phyloP scores from a whole-genome alignment of 2,113 vertebrate species.

The Macrotis lagotis region DNA sequence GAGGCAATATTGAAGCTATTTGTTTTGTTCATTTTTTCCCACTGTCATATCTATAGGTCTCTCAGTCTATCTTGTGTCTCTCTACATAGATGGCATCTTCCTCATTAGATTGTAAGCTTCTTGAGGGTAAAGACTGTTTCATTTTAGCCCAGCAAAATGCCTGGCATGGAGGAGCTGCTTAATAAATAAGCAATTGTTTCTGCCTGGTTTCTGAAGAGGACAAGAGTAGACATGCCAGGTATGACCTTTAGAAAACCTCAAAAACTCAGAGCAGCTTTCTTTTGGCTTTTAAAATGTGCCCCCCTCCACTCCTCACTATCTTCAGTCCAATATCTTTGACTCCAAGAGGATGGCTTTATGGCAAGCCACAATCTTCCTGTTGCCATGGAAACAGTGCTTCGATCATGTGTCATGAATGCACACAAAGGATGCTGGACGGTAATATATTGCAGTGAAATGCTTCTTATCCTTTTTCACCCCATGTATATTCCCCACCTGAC shows the following conservation, averaged over 20 bases:
- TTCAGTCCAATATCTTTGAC: conserved; percentile 64
- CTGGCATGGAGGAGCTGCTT: not conserved
- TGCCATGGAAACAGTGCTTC: conserved; percentile 79
- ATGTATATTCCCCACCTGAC: not conserved
- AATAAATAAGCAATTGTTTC: not conserved
- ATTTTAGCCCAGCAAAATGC: not conserved
- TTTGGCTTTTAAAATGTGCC: conserved; percentile 60
- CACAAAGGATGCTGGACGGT: not conserved
- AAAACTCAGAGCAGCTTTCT: conserved; percentile 45
- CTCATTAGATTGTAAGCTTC: not conserved
- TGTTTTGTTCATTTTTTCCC: not conserved
- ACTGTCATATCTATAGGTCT: not conserved
- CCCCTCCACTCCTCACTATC: conserved; percentile 57
- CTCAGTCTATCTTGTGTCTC: not conserved
- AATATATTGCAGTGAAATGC: conserved; percentile 57
- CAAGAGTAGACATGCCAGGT: not conserved
- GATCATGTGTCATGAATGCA: conserved; percentile 57
- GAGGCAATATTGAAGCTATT: not conserved
- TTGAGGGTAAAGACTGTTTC: not conserved
- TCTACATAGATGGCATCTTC: not conserved
- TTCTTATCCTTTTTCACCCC: conserved; percentile 10
- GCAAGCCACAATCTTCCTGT: conserved; percentile 67
- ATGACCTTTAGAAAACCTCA: conserved; percentile 28
- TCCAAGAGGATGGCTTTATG: conserved; percentile 78
- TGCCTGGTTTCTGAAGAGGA: not conserved